These are phyloP conservation scores for Leptoteleia sp. DNA, from an alignment of 1,140 invertebrate genomes.

Conservation along the genomic window DNA sequence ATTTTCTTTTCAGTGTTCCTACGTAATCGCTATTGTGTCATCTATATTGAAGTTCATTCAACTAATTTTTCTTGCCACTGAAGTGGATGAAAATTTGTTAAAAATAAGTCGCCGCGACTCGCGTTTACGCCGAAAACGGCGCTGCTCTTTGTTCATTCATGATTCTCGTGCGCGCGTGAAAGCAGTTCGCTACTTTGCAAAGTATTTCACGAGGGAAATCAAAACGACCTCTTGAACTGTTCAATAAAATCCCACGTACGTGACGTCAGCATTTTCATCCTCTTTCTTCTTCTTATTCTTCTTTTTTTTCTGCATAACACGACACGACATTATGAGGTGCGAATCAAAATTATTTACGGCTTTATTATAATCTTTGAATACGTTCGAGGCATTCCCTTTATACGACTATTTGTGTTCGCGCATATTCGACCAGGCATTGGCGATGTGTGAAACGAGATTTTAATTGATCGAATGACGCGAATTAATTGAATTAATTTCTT, in stretches of 20 bases:
- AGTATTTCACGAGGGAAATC: conserved; percentile 30
- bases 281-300: too few relatives aligned
- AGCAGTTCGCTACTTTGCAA: conserved; percentile 9
- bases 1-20: too few relatives aligned
- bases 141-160: not conserved
- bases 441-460: too few relatives aligned
- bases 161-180: conserved; percentile 5
- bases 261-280: conserved; percentile 22
- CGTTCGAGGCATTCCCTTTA: too few relatives aligned
- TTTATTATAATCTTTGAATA: conserved; percentile 1
- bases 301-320: not conserved
- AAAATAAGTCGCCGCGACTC: too few relatives aligned
- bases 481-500: conserved; percentile 7
- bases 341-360: not conserved
- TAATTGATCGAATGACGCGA: not conserved
- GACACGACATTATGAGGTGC: not conserved
- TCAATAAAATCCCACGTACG: conserved; percentile 14
- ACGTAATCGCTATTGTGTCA: too few relatives aligned
- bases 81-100: too few relatives aligned
- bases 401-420: too few relatives aligned
- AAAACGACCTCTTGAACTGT: conserved; percentile 26
- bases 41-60: too few relatives aligned
- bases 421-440: too few relatives aligned
- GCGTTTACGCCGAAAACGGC: too few relatives aligned
- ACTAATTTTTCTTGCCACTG: too few relatives aligned